Base-by-base conservation (phyloP, 2,888 invertebrate species). In the Tenthredo notha region DNA sequence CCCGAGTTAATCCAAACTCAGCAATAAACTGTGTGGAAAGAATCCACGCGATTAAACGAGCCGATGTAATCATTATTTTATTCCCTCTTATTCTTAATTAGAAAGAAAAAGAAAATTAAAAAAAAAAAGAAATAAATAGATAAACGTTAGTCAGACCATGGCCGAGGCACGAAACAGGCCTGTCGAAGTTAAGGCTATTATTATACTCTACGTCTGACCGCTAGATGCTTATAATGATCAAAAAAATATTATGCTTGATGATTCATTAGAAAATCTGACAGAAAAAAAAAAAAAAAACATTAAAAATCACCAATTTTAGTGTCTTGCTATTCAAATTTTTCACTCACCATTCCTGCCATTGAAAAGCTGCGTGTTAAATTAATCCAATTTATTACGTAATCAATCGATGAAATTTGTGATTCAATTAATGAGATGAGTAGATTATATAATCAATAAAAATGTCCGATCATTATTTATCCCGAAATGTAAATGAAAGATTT, bases 141-240 rank as follows among this genome's bases (percentile, higher is more conserved):
- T 29, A 29, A 29, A 77, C 75, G 50, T 50, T 47, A 74, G 21
- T 18, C 75, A 77, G 18, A 25, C 75, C 25, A 29, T 29, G 58
- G 25, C 61, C 61, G 29, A 77, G 54, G 12, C n/a, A 40, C 80
- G 40, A 40, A 61, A 37, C 40, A 58, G 78, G 78, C 78, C 58
- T 78, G 50, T 80, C 80, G 40, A 80, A 37, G 54, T 77, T 54
- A 33, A 5, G 54, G 54, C 77, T 58, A 61, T 80, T 61, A 61
- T 40, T 61, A 61, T 40, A 7, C 61, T 50, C 33, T 18, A 10
- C 7, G 12, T 18, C 10, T 2, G 50, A 78, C 54, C 58, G 33
- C 37, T 21, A 40, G 40, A 37, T 21, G 37, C 40, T 37, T 61
- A 40, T 10, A 43, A 61, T 61, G 12, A 80, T 61, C 37, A n/a